Evolutionary conservation across 1,140 invertebrate genomes (phyloP).

Genomic region (Amyelois transitella): DNA sequence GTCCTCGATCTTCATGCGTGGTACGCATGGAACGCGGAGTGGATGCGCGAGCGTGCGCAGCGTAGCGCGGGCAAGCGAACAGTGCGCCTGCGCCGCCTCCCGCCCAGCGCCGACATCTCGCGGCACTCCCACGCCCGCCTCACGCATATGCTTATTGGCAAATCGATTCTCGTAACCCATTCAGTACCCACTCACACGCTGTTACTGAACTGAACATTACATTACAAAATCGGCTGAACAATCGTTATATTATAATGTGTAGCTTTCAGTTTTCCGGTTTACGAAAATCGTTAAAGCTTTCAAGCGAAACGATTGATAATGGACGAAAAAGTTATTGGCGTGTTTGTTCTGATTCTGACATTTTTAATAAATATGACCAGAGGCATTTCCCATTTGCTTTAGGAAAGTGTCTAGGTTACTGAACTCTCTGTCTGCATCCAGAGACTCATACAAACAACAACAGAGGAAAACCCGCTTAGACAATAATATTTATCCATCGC

Average conservation of each 20-base stretch:
- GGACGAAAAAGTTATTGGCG: no score
- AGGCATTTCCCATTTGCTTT: no score
- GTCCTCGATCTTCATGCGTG: conserved; percentile 63
- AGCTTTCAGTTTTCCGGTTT: not conserved
- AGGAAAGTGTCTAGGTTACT: conserved; percentile 22
- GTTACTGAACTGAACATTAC: not conserved
- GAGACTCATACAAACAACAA: conserved; percentile 54
- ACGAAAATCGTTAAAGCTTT: not conserved
- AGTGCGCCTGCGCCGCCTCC: conserved; percentile 40
- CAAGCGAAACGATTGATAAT: no score
- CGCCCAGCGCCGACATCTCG: conserved; percentile 21
- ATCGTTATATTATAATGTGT: not conserved
- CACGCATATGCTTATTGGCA: conserved; percentile 17
- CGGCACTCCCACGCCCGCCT: conserved; percentile 31
- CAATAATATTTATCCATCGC: conserved; percentile 72
- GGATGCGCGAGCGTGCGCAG: conserved; percentile 44
- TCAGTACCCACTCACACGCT: not conserved
- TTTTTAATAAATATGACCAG: no score
- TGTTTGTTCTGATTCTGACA: no score
- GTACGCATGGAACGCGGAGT: conserved; percentile 5
- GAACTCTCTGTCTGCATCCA: conserved; percentile 22
- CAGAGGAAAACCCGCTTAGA: conserved; percentile 67
- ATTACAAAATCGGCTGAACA: not conserved
- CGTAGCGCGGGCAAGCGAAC: conserved; percentile 33
- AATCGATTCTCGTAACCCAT: conserved; percentile 8